phyloP scores from a whole-genome alignment of 2,113 vertebrate genomes.

The Melospiza melodia region DNA sequence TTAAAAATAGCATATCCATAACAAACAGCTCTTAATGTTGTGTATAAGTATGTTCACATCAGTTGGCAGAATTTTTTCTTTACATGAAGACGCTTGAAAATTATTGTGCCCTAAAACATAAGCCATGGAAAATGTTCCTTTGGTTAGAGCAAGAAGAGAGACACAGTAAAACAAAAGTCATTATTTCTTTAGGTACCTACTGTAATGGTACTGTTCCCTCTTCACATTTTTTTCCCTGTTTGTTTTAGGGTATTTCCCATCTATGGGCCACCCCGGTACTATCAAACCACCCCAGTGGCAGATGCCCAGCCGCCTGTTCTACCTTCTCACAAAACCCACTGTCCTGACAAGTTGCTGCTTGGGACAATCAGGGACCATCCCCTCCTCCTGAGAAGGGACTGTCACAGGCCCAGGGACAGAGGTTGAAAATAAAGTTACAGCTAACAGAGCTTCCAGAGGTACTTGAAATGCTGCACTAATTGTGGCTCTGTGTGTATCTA shows the following conservation, averaged over 20 bases:
- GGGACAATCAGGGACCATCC: fast-evolving
- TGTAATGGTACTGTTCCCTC: background rate
- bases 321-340: background rate
- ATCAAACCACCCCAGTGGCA: background rate
- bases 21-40: background rate
- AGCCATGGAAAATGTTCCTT: background rate
- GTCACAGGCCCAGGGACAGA: background rate
- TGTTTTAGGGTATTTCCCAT: background rate
- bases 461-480: background rate
- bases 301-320: background rate
- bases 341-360: fast-evolving
- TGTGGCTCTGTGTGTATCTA: background rate
- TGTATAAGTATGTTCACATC: background rate
- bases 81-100: background rate
- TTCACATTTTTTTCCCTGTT: background rate
- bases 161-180: background rate
- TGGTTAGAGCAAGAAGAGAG: background rate
- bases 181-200: background rate
- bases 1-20: background rate
- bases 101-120: background rate
- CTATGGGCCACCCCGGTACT: background rate
- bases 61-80: background rate
- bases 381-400: background rate
- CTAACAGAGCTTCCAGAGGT: background rate
- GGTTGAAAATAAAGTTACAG: background rate